Evolutionary conservation across 2,888 invertebrate genomes (phyloP).

Genomic region (Rugalucina vietnamica): DNA sequence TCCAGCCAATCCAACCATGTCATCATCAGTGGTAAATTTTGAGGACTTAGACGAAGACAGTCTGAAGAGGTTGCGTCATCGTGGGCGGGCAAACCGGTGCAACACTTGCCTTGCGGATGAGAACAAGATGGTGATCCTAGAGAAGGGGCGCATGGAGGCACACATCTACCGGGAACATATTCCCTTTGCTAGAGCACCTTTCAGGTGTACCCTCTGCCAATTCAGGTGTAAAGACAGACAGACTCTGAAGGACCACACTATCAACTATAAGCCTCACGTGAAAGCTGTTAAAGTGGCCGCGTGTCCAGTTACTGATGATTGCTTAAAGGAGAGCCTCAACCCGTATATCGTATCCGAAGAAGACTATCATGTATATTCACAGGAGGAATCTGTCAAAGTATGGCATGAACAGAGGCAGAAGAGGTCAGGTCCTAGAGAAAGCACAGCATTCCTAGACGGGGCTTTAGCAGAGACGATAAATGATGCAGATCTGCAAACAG

Average conservation of each 20-base stretch:
- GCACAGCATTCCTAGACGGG: no score
- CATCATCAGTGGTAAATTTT: not conserved
- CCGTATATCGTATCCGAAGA: not conserved
- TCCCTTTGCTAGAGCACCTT: constrained; percentile 11
- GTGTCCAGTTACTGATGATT: not conserved
- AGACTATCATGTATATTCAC: not conserved
- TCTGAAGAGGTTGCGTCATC: not conserved
- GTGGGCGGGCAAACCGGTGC: not conserved
- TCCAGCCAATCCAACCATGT: not conserved
- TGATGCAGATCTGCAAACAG: no score
- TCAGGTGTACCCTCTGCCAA: constrained; percentile 22
- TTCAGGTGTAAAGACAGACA: not conserved
- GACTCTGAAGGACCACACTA: not conserved
- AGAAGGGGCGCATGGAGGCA: not conserved
- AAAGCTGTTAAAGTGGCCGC: not conserved
- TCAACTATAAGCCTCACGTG: not conserved
- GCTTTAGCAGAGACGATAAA: no score
- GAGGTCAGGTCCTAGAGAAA: not conserved
- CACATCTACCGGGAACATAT: constrained; percentile 27
- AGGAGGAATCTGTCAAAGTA: not conserved
- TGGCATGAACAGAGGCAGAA: not conserved
- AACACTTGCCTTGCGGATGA: not conserved
- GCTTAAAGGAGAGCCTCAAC: not conserved
- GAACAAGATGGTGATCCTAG: not conserved
- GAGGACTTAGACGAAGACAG: not conserved